Percentiles rank a stretch among this genome's conserved stretches.
Conservation (phyloP, 1,140 invertebrate species). For the Daktulosphaira vitifoliae region DNA sequence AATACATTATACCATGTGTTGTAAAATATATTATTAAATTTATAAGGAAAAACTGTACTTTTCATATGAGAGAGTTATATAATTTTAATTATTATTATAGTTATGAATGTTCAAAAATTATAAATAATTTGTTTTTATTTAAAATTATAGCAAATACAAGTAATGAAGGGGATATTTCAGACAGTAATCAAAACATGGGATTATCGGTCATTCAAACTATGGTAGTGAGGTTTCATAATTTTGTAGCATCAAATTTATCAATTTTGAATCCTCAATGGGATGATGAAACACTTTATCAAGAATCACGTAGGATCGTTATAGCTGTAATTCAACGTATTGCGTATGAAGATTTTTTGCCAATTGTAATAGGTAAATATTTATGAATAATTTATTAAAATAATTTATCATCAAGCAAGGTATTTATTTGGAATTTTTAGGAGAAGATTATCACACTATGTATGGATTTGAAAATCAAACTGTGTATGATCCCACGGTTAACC, state of each 20-base stretch:
- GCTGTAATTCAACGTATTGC: constrained; percentile 53
- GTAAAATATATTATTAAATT: no score
- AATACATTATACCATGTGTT: no score
- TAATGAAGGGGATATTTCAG: constrained; percentile 23
- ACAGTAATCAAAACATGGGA: constrained; percentile 33
- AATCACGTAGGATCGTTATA: constrained; percentile 41
- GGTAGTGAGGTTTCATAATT: constrained; percentile 40
- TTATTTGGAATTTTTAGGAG: background rate
- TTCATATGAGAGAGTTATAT: no score
- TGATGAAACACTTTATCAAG: constrained; percentile 38
- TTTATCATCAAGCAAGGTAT: constrained; percentile 51
- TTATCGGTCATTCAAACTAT: constrained; percentile 25
- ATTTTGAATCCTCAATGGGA: constrained; percentile 33
- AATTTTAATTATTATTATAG: no score
- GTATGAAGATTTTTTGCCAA: constrained; percentile 58
- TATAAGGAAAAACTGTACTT: no score
- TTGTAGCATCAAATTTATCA: constrained; percentile 36
- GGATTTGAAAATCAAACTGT: constrained; percentile 1
- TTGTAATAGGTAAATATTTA: constrained; percentile 53
- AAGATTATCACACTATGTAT: background rate
- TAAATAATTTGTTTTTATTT: no score
- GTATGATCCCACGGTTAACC: background rate
- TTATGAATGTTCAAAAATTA: no score
- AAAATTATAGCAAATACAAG: no score
- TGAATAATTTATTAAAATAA: constrained; percentile 87